Base-by-base conservation (phyloP, 2,888 invertebrate species). In the Aleiodes leptofemur region DNA sequence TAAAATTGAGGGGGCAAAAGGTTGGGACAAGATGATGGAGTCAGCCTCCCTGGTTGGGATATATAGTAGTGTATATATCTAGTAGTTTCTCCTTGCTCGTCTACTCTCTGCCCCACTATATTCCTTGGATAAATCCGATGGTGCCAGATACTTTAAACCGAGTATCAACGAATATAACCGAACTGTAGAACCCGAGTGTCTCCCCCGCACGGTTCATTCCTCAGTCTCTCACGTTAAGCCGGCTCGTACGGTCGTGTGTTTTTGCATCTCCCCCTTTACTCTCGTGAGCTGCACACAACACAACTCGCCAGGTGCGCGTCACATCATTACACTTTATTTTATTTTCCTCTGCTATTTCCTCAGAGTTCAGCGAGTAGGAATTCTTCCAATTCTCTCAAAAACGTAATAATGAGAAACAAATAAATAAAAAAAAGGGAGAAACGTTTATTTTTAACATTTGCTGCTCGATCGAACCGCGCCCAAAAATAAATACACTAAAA, bases 181-280 rank as follows among this genome's bases (percentile, higher is more conserved):
- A 80, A 50, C n/a, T 1, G 11, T 0, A 34, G 1, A 1, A 1
- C 9, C 66, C 64, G 66, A 72, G 34, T 59, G 31, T 16, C 43
- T 73, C 68, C 57, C 64, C 61, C 76, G 76, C 72, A 53, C 57
- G 56, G 74, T 34, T 72, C 66, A 43, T 73, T 66, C 70, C 38
- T 76, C 78, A 81, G 80, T 81, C 77, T 75, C 69, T 73, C 72
- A 77, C 76, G 76, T 74, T 76, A 77, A 78, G 78, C 77, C 78
- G 80, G 78, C 71, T 76, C 72, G 80, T 78, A 51, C 55, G 78
- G 77, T 72, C 69, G 76, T 57, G 77, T 57, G 77, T 61, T 57
- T 64, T 57, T 64, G 61, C 53, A n/a, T 57, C 29, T 34, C 43
- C 55, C 16, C 55, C 23, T 23, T 66, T 56, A 16, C 14, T 71